Evolutionary conservation across 2,888 invertebrate species (phyloP).

Genomic region (Andrena trimmerana): DNA sequence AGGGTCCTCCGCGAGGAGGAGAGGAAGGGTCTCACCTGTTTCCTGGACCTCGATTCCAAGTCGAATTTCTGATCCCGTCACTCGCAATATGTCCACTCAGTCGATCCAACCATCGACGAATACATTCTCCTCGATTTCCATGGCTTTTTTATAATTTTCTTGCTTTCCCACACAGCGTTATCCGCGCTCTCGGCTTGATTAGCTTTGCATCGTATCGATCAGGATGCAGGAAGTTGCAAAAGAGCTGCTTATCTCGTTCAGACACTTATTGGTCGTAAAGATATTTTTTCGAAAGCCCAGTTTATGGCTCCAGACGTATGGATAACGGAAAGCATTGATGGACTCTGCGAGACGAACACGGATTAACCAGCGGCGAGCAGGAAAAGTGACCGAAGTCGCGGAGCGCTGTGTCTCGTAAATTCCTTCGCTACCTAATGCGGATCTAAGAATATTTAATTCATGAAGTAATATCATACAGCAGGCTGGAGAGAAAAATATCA

Average conservation of each 20-base stretch:
- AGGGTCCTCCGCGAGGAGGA: not conserved
- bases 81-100: not conserved
- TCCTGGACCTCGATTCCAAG: not conserved
- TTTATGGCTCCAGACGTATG: not conserved
- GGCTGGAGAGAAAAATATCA: not conserved
- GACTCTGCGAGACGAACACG: not conserved
- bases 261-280: not conserved
- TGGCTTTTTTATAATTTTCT: not conserved
- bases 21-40: not conserved
- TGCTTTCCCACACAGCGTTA: not conserved
- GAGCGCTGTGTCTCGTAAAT: not conserved
- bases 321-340: not conserved
- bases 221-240: not conserved
- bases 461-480: not conserved
- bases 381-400: not conserved
- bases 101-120: not conserved
- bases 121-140: not conserved
- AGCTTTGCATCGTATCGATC: not conserved
- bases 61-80: not conserved
- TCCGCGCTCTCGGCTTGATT: not conserved
- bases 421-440: not conserved
- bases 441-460: conserved; percentile 5
- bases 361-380: not conserved
- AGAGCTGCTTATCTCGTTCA: not conserved
- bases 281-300: not conserved